Evolutionary conservation across 2,888 invertebrate genomes (phyloP).

Genomic region (Helobdella robusta): DNA sequence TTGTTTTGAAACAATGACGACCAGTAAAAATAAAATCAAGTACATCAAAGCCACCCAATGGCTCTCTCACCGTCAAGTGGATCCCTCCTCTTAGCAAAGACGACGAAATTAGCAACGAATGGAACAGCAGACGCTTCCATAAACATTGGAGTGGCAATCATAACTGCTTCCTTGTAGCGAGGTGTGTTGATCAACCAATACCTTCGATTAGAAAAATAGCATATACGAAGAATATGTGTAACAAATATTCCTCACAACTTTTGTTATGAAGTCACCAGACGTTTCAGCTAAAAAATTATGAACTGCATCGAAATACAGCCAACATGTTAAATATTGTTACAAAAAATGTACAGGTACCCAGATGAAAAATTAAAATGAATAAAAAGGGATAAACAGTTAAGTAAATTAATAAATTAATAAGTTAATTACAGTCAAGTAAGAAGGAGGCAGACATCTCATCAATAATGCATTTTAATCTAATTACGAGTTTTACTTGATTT

Average conservation of each 20-base stretch:
- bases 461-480: no score
- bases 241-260: background rate
- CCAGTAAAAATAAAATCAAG: no score
- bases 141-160: constrained; percentile 97
- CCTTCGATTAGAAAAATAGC: constrained; percentile 39
- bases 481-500: no score
- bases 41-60: background rate
- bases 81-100: constrained; percentile 71
- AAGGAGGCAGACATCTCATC: no score
- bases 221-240: background rate
- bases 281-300: background rate
- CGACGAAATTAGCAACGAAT: constrained; percentile 98
- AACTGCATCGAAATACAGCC: background rate
- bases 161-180: constrained; percentile 80
- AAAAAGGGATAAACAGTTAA: no score
- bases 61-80: constrained; percentile 15
- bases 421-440: no score
- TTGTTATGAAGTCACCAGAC: background rate
- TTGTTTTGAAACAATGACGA: no score
- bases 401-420: no score
- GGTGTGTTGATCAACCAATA: constrained; percentile 99
- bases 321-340: no score
- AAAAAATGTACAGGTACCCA: no score
- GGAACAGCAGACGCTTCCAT: constrained; percentile 96
- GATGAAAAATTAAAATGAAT: no score